A percentile compares a stretch with the other conserved stretches of the same genome.
phyloP scores from a whole-genome alignment of 2,888 invertebrate genomes.

The Thera britannica region DNA sequence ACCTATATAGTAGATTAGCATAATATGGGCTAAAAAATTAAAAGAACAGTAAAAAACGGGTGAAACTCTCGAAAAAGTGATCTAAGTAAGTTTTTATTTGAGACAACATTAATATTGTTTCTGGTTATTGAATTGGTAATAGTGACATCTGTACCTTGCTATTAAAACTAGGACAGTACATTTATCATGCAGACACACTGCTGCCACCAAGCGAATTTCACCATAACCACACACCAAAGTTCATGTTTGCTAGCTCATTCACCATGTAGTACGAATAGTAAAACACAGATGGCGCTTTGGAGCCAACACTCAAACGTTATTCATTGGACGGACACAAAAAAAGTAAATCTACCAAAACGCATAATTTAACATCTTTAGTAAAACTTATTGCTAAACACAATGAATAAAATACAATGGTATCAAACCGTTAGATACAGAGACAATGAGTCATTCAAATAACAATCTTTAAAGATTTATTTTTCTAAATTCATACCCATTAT shows the following conservation, averaged over 20 bases:
- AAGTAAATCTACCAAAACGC: neutral
- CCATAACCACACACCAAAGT: conserved; percentile 25
- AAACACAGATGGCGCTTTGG: conserved; percentile 30
- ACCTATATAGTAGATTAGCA: too few relatives aligned
- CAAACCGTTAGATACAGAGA: neutral
- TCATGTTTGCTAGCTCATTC: conserved; percentile 4
- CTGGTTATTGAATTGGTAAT: neutral
- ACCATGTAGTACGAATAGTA: conserved; percentile 9
- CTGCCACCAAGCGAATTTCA: conserved; percentile 20
- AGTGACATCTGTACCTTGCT: conserved; percentile 22
- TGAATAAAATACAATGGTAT: neutral
- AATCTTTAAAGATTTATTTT: neutral
- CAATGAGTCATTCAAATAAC: neutral
- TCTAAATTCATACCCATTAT: conserved; percentile 68
- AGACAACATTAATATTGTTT: neutral
- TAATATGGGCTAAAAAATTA: too few relatives aligned
- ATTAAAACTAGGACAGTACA: conserved; percentile 8
- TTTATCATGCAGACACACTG: conserved; percentile 12
- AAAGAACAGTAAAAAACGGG: too few relatives aligned
- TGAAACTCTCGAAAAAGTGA: too few relatives aligned
- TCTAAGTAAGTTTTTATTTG: too few relatives aligned
- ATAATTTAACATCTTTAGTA: neutral
- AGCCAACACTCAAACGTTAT: neutral
- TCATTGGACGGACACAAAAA: neutral
- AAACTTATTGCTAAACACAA: neutral